Percentiles rank a stretch among this genome's conserved stretches.
Conservation (phyloP, 2,797 vertebrate genomes). For the Channa striata region DNA sequence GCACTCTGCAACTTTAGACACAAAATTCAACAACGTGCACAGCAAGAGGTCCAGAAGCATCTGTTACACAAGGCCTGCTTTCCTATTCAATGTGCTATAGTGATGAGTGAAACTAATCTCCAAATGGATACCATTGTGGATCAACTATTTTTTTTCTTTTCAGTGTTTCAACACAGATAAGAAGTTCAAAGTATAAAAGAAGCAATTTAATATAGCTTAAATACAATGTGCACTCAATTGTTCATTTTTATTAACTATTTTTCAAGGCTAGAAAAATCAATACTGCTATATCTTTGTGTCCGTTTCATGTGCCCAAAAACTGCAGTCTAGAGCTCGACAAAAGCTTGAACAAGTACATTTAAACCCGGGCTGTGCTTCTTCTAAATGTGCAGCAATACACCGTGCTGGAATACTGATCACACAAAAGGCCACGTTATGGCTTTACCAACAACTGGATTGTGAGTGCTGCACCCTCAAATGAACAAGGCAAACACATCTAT, state of each 20-base stretch:
- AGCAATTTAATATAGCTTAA: not conserved
- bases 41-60: slow-evolving; percentile 12
- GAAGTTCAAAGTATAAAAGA: not conserved
- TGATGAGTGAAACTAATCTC: not conserved
- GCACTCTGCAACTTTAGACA: not conserved
- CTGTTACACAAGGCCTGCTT: not conserved
- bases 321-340: not conserved
- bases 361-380: not conserved
- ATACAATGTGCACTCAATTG: not conserved
- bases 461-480: not conserved
- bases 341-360: not conserved
- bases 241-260: slow-evolving; percentile 16
- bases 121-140: not conserved
- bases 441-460: not conserved
- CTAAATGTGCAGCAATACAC: not conserved
- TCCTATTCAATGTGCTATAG: not conserved
- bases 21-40: slow-evolving; percentile 14
- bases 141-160: not conserved
- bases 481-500: not conserved
- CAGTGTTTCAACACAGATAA: not conserved
- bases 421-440: slow-evolving; percentile 4
- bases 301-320: not conserved
- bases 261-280: slow-evolving; percentile 23
- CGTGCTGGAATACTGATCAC: not conserved
- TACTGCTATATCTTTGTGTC: not conserved